Evolutionary conservation across 2,888 invertebrate species (phyloP).

Genomic region (Phorcus lineatus): DNA sequence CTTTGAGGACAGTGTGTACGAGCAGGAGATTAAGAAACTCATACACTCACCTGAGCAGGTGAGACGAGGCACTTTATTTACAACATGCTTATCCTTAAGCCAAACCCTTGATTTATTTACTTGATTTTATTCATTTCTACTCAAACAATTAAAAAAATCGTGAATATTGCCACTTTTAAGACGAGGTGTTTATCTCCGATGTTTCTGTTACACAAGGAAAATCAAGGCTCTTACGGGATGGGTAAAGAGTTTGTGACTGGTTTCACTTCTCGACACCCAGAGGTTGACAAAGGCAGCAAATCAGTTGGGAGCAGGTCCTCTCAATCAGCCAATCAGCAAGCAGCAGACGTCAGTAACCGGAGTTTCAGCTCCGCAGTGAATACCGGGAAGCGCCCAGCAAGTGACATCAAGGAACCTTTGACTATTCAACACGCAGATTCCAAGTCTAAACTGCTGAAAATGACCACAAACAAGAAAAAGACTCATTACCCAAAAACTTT

Average conservation of each 20-base stretch:
- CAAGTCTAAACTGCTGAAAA: slow-evolving; percentile 30
- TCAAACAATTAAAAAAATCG: background rate
- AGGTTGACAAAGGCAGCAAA: background rate
- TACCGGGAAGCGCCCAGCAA: background rate
- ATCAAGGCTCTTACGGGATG: slow-evolving; percentile 37
- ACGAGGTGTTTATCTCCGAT: background rate
- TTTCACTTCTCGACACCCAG: slow-evolving; percentile 26
- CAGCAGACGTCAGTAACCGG: background rate
- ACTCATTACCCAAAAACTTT: background rate
- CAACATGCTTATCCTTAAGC: too few relatives aligned
- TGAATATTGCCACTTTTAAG: background rate
- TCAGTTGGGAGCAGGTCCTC: background rate
- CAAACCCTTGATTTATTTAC: too few relatives aligned
- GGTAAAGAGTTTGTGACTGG: slow-evolving; percentile 50
- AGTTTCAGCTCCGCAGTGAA: slow-evolving; percentile 4
- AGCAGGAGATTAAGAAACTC: slow-evolving; percentile 90
- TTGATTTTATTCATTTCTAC: too few relatives aligned
- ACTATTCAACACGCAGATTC: slow-evolving; percentile 35
- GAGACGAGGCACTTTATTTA: too few relatives aligned
- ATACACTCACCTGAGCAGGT: slow-evolving; percentile 82
- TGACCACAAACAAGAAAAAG: background rate
- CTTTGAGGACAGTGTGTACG: slow-evolving; percentile 86
- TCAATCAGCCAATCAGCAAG: background rate
- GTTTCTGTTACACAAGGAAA: background rate
- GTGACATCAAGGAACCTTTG: background rate